phyloP scores from a whole-genome alignment of 1,140 invertebrate species.

The Drosophila auraria region DNA sequence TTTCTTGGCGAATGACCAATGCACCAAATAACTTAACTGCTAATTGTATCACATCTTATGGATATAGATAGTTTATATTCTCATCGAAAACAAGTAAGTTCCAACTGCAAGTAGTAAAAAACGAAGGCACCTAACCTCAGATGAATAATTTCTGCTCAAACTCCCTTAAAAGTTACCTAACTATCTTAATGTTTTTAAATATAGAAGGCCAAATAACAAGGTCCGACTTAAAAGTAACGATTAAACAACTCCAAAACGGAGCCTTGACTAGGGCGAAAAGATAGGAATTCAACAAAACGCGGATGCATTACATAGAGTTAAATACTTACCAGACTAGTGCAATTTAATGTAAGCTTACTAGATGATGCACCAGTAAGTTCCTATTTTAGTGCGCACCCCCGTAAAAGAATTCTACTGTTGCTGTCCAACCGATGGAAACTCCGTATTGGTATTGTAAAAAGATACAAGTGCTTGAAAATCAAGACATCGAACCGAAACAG shows the following conservation, averaged over 20 bases:
- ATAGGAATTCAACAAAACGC: not conserved
- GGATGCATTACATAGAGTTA: not conserved
- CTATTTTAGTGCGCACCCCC: slow-evolving; percentile 7
- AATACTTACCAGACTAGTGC: slow-evolving; percentile 49
- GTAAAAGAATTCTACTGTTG: slow-evolving; percentile 53
- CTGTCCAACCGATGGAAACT: slow-evolving; percentile 36
- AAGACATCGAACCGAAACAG: slow-evolving; percentile 56
- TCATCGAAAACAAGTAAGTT: slow-evolving; percentile 34
- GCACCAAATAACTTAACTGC: slow-evolving; percentile 29
- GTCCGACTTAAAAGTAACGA: not conserved
- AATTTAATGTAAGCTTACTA: slow-evolving; percentile 60
- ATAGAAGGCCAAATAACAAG: not conserved
- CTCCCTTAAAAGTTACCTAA: not conserved
- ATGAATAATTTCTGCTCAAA: not conserved
- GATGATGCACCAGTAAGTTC: slow-evolving; percentile 39
- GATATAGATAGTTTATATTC: slow-evolving; percentile 14
- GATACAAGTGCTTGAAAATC: slow-evolving; percentile 43
- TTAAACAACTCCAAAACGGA: not conserved
- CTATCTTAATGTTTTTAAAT: not conserved
- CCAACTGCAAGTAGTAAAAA: not conserved
- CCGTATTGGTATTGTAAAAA: slow-evolving; percentile 67
- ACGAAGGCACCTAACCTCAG: not conserved
- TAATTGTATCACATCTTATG: not conserved
- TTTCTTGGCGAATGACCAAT: slow-evolving; percentile 82
- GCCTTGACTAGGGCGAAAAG: not conserved